A percentile compares a stretch with the other conserved stretches of the same genome.
Conservation (phyloP, 2,797 vertebrate species). For the Acrossocheilus fasciatus region DNA sequence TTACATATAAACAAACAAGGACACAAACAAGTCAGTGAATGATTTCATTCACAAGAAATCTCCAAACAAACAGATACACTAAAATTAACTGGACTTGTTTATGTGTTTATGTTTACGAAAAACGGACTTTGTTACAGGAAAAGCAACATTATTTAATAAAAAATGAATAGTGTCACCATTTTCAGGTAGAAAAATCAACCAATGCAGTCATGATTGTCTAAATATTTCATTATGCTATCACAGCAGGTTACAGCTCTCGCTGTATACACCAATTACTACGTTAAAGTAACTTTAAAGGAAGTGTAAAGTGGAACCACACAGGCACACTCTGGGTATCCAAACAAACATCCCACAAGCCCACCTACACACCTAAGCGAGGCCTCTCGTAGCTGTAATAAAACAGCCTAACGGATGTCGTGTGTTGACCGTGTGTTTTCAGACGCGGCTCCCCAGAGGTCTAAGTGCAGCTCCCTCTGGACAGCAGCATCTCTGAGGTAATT, state of each 20-base stretch:
- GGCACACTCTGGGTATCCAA: constrained; percentile 23
- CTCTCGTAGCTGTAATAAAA: constrained; percentile 22
- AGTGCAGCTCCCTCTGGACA: constrained; percentile 41
- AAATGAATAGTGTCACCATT: not conserved
- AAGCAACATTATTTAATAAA: not conserved
- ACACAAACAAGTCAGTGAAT: not conserved
- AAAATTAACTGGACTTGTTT: not conserved
- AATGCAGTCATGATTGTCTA: not conserved
- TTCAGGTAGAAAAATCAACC: not conserved
- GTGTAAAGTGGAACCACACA: constrained; percentile 31
- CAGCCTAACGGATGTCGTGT: constrained; percentile 33
- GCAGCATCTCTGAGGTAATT: constrained; percentile 50
- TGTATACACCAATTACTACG: constrained; percentile 10
- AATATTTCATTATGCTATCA: constrained; percentile 13
- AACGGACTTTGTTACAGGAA: not conserved
- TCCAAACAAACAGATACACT: not conserved
- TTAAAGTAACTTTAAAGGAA: constrained; percentile 32
- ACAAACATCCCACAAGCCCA: constrained; percentile 31
- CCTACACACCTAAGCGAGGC: constrained; percentile 11
- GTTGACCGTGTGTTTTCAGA: constrained; percentile 14
- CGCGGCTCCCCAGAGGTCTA: constrained; percentile 22
- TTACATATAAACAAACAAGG: not conserved
- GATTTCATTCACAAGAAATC: not conserved
- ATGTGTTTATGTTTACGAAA: not conserved
- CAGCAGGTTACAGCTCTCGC: constrained; percentile 23